These are phyloP conservation scores for Mechanitis messenoides DNA, from an alignment of 2,888 invertebrate genomes.

Conservation along the genomic window DNA sequence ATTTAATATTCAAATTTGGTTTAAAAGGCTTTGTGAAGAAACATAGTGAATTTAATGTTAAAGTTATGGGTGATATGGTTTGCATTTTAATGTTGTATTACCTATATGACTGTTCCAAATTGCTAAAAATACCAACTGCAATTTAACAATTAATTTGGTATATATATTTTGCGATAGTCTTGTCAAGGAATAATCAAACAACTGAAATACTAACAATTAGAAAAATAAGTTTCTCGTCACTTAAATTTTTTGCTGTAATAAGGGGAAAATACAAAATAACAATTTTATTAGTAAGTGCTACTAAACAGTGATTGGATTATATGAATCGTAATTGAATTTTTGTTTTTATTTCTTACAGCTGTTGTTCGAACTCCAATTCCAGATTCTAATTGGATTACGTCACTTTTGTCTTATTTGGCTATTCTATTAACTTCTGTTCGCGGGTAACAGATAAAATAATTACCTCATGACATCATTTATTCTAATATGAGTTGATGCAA, in stretches of 20 bases:
- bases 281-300: constrained; percentile 22
- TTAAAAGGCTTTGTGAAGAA: background rate
- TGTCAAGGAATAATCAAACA: no score
- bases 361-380: constrained; percentile 21
- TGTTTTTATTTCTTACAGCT: constrained; percentile 30
- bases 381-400: constrained; percentile 25
- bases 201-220: no score
- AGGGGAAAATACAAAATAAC: constrained; percentile 26
- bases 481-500: no score
- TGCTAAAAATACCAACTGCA: no score
- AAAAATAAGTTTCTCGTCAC: no score
- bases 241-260: constrained; percentile 20
- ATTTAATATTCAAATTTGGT: constrained; percentile 6
- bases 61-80: background rate
- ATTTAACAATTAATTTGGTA: no score
- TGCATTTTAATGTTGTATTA: background rate
- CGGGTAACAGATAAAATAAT: background rate
- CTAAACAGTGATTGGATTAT: constrained; percentile 29
- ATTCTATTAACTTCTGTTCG: constrained; percentile 8
- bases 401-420: constrained; percentile 21
- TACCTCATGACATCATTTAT: background rate
- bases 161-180: no score
- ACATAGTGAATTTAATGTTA: constrained; percentile 3
- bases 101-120: background rate
- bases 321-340: constrained; percentile 32